Evolutionary conservation across 2,888 invertebrate genomes (phyloP), one percentile per base, ranked within the genome.

Genomic region (Trissolcus japonicus): DNA sequence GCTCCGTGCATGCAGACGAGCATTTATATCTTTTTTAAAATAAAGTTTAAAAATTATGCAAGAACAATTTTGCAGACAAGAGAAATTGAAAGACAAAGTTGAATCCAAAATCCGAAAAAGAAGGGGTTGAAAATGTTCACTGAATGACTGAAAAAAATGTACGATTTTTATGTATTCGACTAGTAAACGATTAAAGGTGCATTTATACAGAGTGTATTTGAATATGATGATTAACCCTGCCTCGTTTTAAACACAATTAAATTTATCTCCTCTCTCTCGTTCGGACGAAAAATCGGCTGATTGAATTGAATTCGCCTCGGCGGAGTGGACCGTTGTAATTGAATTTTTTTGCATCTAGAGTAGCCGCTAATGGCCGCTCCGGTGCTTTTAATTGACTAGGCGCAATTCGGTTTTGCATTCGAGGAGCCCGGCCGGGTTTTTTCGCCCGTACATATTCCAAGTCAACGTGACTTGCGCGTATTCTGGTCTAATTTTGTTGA

Each of bases 401-500:
- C 19, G 55, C 60, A 55, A 48, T 56, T 53, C 35, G 35, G 25
- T 25, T 25, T 25, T 25, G 25, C 25, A 25, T 25, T 25, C 25
- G 25, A 25, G 6, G 3, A 25, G 25, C 25, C 25, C 25, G 4
- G 25, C 25, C 25, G 25, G 25, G 25, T 25, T 25, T 25, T 25
- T 25, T 25, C 25, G 25, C 25, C 25, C 25, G 4, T 25, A 25
- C 25, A 56, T 57, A 69, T 69, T 68, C n/a, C 2, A 50, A 69
- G 60, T 68, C 61, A 75, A 75, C 75, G 55, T 75, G 75, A 75
- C 75, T 25, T 25, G 54, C 46, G 56, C 50, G 19, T 19, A 48
- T 68, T 75, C 57, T 67, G 61, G 19, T 60, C 62, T 68, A 68
- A 69, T n/a, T 76, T 76, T 25, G 65, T 60, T 63, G 69, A 76